Evolutionary conservation across 2,888 invertebrate genomes (phyloP), one percentile per base, ranked within the genome.

Genomic region (Osedax frankpressi): DNA sequence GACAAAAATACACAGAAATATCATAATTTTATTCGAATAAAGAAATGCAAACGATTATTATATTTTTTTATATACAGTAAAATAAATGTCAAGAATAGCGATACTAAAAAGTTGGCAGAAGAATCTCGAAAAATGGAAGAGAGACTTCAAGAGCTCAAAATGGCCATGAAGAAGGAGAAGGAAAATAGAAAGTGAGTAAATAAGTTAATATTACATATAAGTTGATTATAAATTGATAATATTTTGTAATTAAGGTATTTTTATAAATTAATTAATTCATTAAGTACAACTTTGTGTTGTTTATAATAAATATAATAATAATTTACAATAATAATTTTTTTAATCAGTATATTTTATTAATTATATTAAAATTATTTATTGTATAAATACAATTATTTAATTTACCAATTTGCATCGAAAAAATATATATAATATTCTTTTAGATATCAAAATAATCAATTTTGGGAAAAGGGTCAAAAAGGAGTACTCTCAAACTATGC

Each of bases 101-200:
- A 81, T 75, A 83, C 82, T 2, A 79, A 79, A 72, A 78, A 79
- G 30, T 76, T 84, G 70, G 83, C 82, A 74, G 77, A 78, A 19
- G 83, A 84, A 68, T 82, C 80, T 27, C 79, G 79, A 44, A 80
- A 81, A 74, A 83, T 84, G 83, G 83, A 83, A 73, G 83, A 83
- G 72, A 76, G 83, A 30, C 78, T 84, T 25, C 78, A 77, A 70
- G 82, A 83, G 71, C 77, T 84, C 2, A 82, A 83, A 74, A 76
- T 81, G 73, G 82, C 82, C 28, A 82, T 84, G 81, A 81, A 78
- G 60, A 79, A 79, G 71, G 83, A 83, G 75, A 83, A 82, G 74
- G 83, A 82, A 74, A 28, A 11, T 19, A 28, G 28, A 60, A 27
- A 28, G 28, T 44, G 76, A 11, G 75, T 82, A 81, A 75, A 75